Conservation (phyloP, 2,797 vertebrate genomes). For the Anguilla megastoma region DNA sequence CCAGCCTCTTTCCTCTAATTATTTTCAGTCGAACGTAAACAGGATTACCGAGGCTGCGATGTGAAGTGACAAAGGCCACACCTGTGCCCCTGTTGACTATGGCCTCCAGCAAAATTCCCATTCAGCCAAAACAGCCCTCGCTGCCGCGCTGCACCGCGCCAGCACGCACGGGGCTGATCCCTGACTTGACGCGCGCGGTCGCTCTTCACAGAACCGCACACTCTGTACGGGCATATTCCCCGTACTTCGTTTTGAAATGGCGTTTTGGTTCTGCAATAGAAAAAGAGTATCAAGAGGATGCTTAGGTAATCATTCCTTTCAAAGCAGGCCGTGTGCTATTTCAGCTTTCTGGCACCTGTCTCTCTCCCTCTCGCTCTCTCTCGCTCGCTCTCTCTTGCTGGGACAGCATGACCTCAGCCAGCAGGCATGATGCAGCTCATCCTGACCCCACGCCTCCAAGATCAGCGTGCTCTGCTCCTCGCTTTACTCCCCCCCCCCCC, state of each 20-base stretch:
- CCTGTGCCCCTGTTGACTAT: conserved; percentile 10
- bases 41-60: conserved; percentile 8
- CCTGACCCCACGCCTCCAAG: neutral
- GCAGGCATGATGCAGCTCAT: conserved; percentile 11
- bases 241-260: neutral
- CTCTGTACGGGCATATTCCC: neutral
- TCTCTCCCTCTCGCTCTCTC: neutral
- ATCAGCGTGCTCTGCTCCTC: neutral
- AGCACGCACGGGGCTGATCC: neutral
- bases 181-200: neutral
- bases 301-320: neutral
- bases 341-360: conserved; percentile 25
- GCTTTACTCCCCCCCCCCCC: neutral
- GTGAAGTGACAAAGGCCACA: conserved; percentile 4
- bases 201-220: neutral
- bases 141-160: too few relatives aligned
- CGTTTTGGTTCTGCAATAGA: neutral
- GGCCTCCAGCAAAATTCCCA: conserved; percentile 11
- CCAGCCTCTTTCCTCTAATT: conserved; percentile 8
- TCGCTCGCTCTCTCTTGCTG: neutral
- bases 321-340: conserved; percentile 3
- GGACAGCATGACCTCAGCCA: conserved; percentile 23
- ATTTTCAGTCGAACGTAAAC: neutral
- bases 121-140: neutral
- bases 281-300: neutral